Base-by-base conservation (phyloP, 2,888 invertebrate species). In the Hemithea aestivaria region DNA sequence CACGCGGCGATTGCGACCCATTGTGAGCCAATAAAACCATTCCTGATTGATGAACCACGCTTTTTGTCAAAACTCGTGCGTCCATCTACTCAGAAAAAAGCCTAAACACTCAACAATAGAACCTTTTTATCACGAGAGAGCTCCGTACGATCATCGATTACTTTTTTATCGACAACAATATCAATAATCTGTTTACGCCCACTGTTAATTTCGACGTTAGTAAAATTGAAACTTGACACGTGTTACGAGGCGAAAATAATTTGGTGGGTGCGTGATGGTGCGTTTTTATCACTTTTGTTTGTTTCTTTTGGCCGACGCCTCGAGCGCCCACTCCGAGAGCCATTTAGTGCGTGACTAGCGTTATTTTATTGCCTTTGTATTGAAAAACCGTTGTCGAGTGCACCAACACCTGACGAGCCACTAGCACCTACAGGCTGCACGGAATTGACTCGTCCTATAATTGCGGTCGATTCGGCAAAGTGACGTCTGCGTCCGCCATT, bases 101-200 rank as follows among this genome's bases (percentile, higher is more conserved):
- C 45, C 67, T 64, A 73, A 77, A 72, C 73, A 70, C 63, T 61
- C 73, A 82, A 85, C 87, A 87, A 87, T 85, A 60, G 83, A 53
- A 58, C 58, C 56, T 77, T 82, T 80, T 77, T 16, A 59, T 58
- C 61, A 71, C 74, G 58, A 66, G 67, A 58, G 57, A 63, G 69
- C 65, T 73, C 68, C 66, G 66, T 71, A 66, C 81, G 83, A 78
- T 85, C 85, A 85, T 87, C 84, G 87, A 85, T 87, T 87, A 84
- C 73, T 83, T 85, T 84, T 85, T 84, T 84, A 82, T 83, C 79
- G 60, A 63, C 58, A 66, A 78, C 81, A 84, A 85, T 84, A 85
- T 84, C 84, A 78, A 84, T 83, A 83, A 82, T 84, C 83, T 71
- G 82, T 82, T 77, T 78, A 87, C 87, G 85, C 87, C 87, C 87